Percentiles rank a stretch among this genome's conserved stretches.
These are phyloP conservation scores for Metalampra italica DNA, from an alignment of 2,888 invertebrate species.

Conservation along the genomic window DNA sequence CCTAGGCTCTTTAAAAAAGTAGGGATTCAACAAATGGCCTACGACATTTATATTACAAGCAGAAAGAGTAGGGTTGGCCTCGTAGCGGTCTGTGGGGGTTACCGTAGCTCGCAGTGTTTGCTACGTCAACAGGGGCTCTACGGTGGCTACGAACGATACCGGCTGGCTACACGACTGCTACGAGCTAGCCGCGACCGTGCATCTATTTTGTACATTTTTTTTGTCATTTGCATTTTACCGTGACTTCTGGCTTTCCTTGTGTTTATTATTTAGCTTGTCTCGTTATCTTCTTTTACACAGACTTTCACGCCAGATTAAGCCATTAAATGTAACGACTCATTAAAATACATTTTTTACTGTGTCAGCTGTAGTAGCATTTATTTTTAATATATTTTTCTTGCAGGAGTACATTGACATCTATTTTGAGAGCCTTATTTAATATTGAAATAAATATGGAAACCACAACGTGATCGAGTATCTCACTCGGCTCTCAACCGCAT, in stretches of 20 bases:
- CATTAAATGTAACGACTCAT: too few species aligned
- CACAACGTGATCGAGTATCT: conserved; percentile 19
- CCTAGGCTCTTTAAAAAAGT: too few species aligned
- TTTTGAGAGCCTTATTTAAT: too few species aligned
- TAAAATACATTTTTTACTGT: too few species aligned
- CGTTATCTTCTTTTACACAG: too few species aligned
- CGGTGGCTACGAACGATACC: conserved; percentile 21
- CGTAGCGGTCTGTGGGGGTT: conserved; percentile 13
- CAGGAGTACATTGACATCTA: too few species aligned
- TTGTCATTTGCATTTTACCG: not conserved
- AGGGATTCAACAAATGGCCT: too few species aligned
- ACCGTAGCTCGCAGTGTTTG: conserved; percentile 30
- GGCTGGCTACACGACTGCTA: conserved; percentile 10
- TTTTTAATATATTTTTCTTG: too few species aligned
- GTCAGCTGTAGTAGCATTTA: too few species aligned
- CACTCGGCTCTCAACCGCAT: conserved; percentile 41
- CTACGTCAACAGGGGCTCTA: conserved; percentile 31
- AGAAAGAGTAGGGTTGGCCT: conserved; percentile 1
- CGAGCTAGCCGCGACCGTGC: conserved; percentile 3
- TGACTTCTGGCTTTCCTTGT: too few species aligned
- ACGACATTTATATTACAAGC: not conserved
- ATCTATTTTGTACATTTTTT: conserved; percentile 1
- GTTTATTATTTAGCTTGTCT: too few species aligned
- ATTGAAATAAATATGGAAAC: conserved; percentile 29
- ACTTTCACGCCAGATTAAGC: too few species aligned